Percentiles rank a stretch among this genome's conserved stretches.
Evolutionary conservation across 2,888 invertebrate genomes (phyloP).

Genomic region (Chromoteleia sp.): DNA sequence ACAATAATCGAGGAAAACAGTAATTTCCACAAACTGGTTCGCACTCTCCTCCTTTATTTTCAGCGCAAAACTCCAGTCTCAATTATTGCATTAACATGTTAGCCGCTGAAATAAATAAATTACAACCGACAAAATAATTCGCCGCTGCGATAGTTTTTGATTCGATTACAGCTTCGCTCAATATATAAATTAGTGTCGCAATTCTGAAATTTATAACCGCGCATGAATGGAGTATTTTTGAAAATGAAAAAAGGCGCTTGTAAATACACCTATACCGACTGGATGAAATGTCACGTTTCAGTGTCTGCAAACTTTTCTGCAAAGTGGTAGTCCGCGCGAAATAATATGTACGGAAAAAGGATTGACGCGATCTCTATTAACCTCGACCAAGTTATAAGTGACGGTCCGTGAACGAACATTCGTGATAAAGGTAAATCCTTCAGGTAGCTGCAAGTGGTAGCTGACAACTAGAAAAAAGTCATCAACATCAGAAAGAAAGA

Average conservation of each 20-base stretch:
- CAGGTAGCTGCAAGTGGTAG: conserved; percentile 64
- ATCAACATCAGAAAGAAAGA: conserved; percentile 70
- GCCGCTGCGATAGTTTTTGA: background rate
- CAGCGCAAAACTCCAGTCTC: conserved; percentile 31
- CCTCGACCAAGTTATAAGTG: conserved; percentile 72
- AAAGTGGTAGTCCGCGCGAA: conserved; percentile 24
- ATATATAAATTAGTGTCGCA: conserved; percentile 27
- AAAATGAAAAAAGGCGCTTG: too few relatives aligned
- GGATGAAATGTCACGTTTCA: too few relatives aligned
- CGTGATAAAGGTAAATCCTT: conserved; percentile 76
- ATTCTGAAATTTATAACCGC: background rate
- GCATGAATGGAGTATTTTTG: too few relatives aligned
- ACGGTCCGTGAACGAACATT: conserved; percentile 65
- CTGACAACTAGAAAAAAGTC: conserved; percentile 53
- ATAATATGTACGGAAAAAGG: conserved; percentile 74
- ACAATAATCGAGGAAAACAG: conserved; percentile 71
- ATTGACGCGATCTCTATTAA: conserved; percentile 82
- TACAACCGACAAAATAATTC: conserved; percentile 25
- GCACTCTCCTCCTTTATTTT: conserved; percentile 53
- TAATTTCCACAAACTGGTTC: conserved; percentile 69
- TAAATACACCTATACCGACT: too few relatives aligned
- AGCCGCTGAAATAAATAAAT: conserved; percentile 39
- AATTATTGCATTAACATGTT: conserved; percentile 56
- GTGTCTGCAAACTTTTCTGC: background rate
- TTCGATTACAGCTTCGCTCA: conserved; percentile 19